Base-by-base conservation (phyloP, 2,797 vertebrate genomes). In the Typhlichthys eigenmanni region DNA sequence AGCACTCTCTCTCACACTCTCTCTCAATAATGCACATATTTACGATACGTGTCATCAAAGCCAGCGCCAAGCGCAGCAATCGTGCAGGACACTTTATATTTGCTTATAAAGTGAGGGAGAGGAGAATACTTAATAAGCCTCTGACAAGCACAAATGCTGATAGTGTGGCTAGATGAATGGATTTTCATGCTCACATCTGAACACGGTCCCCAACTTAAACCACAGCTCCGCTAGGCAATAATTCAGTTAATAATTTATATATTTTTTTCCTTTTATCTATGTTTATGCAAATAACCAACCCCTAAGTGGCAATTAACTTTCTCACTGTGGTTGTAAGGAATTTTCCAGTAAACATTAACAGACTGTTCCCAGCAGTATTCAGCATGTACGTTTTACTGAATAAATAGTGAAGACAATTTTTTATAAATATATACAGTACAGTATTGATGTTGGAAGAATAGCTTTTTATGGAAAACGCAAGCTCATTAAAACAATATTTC, bases 281-380 rank as follows among this genome's bases (percentile, higher is more conserved):
- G 49, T 69, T 62, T 32, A 61, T 67, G 47, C 57, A 83, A 68
- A 85, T 58, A 78, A 81, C 78, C 58, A 72, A 66, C 45, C 56
- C 47, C 62, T 17, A 58, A 71, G 24, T 78, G 62, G 68, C 69
- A 82, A 76, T 78, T 71, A 80, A 58, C 29, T 69, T 62, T 69
- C 50, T 48, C 59, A 72, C 52, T 66, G 47, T 80, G 69, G 77
- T 71, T 72, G 72, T 60, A 29, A 67, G 56, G 55, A 67, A 69
- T 66, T 32, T 19, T 55, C 46, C 11, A 49, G 58, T 67, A 57
- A 78, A 71, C 72, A 74, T 46, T 2, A 47, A 80, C 60, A 61
- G 72, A 69, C 72, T 11, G 2, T 19, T 55, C 11, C 4, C 54
- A 62, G 17, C 17, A 17, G 17, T 62, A 72, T 68, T 80, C 24